Base-by-base conservation (phyloP, 2,797 vertebrate species). In the Phataginus tetradactyla region DNA sequence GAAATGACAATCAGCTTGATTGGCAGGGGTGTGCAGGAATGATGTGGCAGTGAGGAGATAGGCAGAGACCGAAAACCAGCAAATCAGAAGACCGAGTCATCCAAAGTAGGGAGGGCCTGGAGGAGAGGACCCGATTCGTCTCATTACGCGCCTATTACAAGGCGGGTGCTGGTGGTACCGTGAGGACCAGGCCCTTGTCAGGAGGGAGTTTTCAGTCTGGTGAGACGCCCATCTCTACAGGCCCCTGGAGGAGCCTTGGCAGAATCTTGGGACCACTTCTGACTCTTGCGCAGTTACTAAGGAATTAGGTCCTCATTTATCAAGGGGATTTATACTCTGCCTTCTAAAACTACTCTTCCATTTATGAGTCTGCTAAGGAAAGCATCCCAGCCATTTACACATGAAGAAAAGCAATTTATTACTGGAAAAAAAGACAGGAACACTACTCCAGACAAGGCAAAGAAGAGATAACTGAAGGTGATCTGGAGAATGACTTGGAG, bases 321-420 rank as follows among this genome's bases (percentile, higher is more conserved):
- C 18, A 81, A 34, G 81, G 25, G 57, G 15, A 81, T 32, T 4
- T 88, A 27, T 94, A 90, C 18, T 51, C 37, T 86, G n/a, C n/a
- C 27, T 34, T 95, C 59, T 93, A 80, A 96, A 96, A 89, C n/a
- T 90, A 74, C 42, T 49, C 88, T 88, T 78, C 27, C 18, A 34
- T 83, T 91, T 81, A 91, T 93, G 37, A 85, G 49, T 90, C 57
- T 81, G 63, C 84, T 89, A 51, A 86, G n/a, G 17, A 95, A 95
- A 83, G 34, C 84, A 88, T 79, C 49, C 18, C 57, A 92, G 80
- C 21, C 20, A 81, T n/a, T 90, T 94, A 8, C 49, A 74, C 78
- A 59, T 83, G 72, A 72, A 83, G 32, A 88, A 94, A 97, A 95
- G 37, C 59, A 95, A 72, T 61, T 78, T 90, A 66, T 80, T 84